These are phyloP conservation scores for Ashinkailepas kermadecensis DNA, from an alignment of 2,888 invertebrate species.

Conservation along the genomic window DNA sequence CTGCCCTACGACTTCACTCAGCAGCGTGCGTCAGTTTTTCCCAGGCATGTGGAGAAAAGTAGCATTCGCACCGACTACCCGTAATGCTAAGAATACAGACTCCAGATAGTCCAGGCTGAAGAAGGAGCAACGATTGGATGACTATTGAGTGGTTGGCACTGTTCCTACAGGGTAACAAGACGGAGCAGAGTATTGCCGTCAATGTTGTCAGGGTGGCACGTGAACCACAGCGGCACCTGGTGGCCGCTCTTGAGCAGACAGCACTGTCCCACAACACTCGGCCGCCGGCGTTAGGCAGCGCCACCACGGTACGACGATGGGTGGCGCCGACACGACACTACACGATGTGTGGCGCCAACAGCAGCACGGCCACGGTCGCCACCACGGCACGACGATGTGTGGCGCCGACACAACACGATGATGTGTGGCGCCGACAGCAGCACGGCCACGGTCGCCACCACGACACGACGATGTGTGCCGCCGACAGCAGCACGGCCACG, in stretches of 20 bases:
- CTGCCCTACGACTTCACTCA: not conserved
- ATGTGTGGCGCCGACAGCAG: too few species aligned
- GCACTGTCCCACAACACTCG: not conserved
- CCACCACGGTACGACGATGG: constrained; percentile 42
- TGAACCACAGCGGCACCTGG: not conserved
- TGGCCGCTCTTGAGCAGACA: constrained; percentile 7
- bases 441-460: too few species aligned
- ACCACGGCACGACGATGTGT: too few species aligned
- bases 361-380: too few species aligned
- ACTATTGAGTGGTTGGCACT: not conserved
- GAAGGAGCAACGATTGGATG: not conserved
- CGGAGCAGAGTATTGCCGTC: not conserved
- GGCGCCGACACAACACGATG: too few species aligned
- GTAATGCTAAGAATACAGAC: constrained; percentile 11
- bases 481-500: too few species aligned
- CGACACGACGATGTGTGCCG: too few species aligned
- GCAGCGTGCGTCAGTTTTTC: not conserved
- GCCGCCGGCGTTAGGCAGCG: not conserved
- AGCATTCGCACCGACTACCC: not conserved
- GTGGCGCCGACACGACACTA: constrained; percentile 51
- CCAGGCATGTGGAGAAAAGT: not conserved
- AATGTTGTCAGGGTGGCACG: not conserved
- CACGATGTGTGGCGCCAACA: too few species aligned
- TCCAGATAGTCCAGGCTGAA: not conserved
- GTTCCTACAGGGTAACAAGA: constrained; percentile 8